phyloP scores from a whole-genome alignment of 2,797 vertebrate genomes.

The Arnoldichthys spilopterus region DNA sequence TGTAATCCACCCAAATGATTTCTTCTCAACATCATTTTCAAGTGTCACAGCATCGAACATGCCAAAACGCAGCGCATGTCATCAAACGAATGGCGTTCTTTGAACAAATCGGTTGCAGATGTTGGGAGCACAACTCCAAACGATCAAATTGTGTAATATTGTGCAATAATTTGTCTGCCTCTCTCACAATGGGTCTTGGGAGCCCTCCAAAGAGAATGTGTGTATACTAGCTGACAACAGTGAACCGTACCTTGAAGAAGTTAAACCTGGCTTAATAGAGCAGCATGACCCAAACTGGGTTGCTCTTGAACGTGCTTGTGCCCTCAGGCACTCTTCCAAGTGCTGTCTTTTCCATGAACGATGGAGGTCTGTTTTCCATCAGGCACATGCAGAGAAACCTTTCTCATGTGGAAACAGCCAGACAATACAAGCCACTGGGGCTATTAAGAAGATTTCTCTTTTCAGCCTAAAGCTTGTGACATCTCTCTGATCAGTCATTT shows the following conservation, averaged over 20 bases:
- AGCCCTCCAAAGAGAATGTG: conserved; percentile 62
- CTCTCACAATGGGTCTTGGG: conserved; percentile 50
- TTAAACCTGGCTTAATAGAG: conserved; percentile 25
- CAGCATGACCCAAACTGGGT: conserved; percentile 4
- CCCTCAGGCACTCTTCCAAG: conserved; percentile 17
- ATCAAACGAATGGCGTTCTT: conserved; percentile 62
- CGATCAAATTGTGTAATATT: conserved; percentile 69
- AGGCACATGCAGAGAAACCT: conserved; percentile 20
- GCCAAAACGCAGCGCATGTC: conserved; percentile 67
- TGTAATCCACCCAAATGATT: conserved; percentile 48
- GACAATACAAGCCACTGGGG: conserved; percentile 10
- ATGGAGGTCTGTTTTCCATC: conserved; percentile 39
- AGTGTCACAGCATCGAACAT: conserved; percentile 48
- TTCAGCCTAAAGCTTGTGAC: conserved; percentile 10
- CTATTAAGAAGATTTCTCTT: conserved; percentile 22
- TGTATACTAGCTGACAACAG: conserved; percentile 58
- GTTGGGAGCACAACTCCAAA: conserved; percentile 65
- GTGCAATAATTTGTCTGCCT: conserved; percentile 40
- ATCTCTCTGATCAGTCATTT: not conserved
- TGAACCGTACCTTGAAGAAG: conserved; percentile 54
- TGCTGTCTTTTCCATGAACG: conserved; percentile 26
- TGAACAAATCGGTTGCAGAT: conserved; percentile 70
- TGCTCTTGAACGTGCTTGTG: conserved; percentile 6
- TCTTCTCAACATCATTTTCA: conserved; percentile 54
- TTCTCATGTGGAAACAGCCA: conserved; percentile 30